Evolutionary conservation across 2,113 vertebrate species (phyloP).

Genomic region (Tursiops truncatus): DNA sequence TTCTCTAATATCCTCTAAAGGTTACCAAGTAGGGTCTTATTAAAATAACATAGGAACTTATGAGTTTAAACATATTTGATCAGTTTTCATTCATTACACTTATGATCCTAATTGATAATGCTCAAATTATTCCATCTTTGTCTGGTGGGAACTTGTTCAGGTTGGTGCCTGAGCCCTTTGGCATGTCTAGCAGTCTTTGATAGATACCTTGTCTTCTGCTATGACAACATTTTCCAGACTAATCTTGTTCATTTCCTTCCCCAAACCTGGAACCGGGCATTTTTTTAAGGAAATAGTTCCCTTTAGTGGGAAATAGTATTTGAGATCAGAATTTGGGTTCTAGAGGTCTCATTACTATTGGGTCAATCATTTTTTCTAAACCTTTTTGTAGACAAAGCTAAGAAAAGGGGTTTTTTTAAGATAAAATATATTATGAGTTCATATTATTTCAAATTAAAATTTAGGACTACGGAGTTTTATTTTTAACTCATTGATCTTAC

Average conservation of each 20-base stretch:
- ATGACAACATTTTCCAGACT: background rate
- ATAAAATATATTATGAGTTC: background rate
- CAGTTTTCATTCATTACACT: background rate
- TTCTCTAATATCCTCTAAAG: background rate
- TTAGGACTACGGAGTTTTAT: background rate
- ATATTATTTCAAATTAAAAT: background rate
- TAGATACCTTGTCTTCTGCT: background rate
- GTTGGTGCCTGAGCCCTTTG: background rate
- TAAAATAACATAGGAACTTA: background rate
- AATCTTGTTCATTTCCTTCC: background rate
- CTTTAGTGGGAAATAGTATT: background rate
- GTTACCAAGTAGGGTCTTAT: background rate
- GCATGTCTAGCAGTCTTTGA: background rate
- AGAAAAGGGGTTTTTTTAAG: background rate
- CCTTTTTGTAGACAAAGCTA: background rate
- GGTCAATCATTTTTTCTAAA: background rate
- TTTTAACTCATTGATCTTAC: background rate
- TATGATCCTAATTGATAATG: background rate
- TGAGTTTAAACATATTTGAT: background rate
- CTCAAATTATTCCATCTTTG: background rate
- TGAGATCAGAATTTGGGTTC: background rate
- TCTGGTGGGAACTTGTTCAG: background rate
- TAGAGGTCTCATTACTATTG: background rate
- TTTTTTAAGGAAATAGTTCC: background rate
- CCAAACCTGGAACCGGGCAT: background rate